phyloP scores from a whole-genome alignment of 2,888 invertebrate genomes.

The Cataglyphis cursor region DNA sequence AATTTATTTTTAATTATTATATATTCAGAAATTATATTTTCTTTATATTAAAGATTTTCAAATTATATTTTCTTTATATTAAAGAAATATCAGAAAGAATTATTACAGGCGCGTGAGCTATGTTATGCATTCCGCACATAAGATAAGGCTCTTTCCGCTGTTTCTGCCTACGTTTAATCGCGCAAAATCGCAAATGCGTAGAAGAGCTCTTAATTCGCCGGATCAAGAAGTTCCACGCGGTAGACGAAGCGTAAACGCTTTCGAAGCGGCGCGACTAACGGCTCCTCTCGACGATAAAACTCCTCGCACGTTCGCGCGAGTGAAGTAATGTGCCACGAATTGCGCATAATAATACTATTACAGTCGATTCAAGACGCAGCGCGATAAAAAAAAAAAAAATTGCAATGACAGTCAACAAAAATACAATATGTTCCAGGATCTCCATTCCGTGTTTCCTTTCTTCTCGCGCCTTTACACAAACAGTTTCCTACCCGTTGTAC shows the following conservation, averaged over 20 bases:
- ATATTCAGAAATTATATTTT: too few species aligned
- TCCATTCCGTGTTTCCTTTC: slow-evolving; percentile 22
- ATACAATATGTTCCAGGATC: background rate
- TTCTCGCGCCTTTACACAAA: background rate
- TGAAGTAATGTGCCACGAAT: slow-evolving; percentile 42
- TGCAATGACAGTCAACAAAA: background rate
- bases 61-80: too few species aligned
- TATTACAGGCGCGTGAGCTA: background rate
- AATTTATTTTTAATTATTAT: too few species aligned
- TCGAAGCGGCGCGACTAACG: slow-evolving; percentile 53
- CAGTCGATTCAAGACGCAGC: background rate
- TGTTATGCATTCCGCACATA: background rate
- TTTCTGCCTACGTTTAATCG: slow-evolving; percentile 18
- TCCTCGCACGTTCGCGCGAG: background rate
- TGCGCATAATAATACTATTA: slow-evolving; percentile 55
- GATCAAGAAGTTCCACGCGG: slow-evolving; percentile 62
- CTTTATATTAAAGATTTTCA: too few species aligned
- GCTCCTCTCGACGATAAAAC: background rate
- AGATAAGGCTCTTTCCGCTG: background rate
- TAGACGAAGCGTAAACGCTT: slow-evolving; percentile 73
- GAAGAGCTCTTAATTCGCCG: background rate
- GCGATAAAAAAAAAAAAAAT: background rate
- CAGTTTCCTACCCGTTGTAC: slow-evolving; percentile 7
- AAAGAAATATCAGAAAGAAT: background rate
- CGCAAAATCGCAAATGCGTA: slow-evolving; percentile 10